These are phyloP conservation scores for Psilopogon haemacephalus DNA, from an alignment of 2,113 vertebrate species.

Conservation along the genomic window DNA sequence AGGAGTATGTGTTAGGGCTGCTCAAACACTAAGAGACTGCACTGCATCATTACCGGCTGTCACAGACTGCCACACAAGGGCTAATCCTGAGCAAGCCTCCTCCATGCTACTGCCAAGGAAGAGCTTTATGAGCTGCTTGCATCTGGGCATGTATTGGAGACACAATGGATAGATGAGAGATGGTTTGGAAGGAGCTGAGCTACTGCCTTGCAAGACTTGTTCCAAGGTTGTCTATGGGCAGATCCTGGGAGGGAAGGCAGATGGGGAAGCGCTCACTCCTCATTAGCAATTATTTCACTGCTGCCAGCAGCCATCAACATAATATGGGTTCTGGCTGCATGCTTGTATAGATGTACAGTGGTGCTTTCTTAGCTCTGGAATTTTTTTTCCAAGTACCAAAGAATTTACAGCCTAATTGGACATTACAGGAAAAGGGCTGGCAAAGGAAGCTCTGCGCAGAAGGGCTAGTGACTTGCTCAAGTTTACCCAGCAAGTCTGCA, in stretches of 20 bases:
- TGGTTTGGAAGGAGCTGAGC: neutral
- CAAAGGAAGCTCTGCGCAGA: accelerated
- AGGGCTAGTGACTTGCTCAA: accelerated
- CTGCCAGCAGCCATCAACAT: neutral
- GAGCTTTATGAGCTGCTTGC: neutral
- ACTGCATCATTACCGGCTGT: neutral
- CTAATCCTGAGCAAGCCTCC: neutral
- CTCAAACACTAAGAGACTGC: neutral
- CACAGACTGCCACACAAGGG: neutral
- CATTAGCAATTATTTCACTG: neutral
- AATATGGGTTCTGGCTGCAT: accelerated
- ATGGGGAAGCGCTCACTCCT: neutral
- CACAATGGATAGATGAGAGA: neutral
- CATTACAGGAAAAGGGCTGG: neutral
- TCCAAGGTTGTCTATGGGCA: neutral
- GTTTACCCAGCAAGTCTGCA: neutral
- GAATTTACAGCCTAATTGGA: neutral
- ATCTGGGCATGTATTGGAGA: neutral
- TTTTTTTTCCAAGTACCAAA: neutral
- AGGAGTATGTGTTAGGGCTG: neutral
- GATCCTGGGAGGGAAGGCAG: neutral
- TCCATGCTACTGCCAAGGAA: neutral
- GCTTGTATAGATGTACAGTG: neutral
- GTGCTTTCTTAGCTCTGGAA: neutral
- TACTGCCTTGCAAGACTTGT: neutral